These are phyloP conservation scores for Malaclemys terrapin DNA, from an alignment of 2,113 vertebrate species.

Conservation along the genomic window DNA sequence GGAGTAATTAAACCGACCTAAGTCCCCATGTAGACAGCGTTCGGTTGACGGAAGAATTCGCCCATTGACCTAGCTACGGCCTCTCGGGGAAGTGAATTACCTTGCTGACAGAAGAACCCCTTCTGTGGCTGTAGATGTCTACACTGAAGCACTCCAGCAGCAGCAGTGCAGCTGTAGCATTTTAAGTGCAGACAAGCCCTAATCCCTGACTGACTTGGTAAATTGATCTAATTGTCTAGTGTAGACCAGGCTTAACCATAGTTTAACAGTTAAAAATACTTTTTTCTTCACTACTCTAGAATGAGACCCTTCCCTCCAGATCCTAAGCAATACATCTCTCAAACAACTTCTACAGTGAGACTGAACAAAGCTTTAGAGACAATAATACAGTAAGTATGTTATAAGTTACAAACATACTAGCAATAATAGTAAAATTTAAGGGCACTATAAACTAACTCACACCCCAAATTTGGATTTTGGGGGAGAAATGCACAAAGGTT, in stretches of 20 bases:
- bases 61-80: accelerated
- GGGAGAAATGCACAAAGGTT: background rate
- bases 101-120: no score
- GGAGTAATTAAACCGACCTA: background rate
- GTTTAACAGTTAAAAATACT: background rate
- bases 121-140: background rate
- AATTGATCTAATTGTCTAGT: background rate
- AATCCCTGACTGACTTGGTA: background rate
- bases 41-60: background rate
- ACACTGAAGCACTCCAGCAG: background rate
- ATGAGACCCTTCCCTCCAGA: no score
- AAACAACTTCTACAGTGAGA: background rate
- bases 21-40: background rate
- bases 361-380: background rate
- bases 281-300: background rate
- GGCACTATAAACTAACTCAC: background rate
- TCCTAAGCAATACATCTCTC: background rate
- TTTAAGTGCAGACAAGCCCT: background rate
- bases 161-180: background rate
- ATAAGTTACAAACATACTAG: background rate
- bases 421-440: background rate
- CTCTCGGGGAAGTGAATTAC: background rate
- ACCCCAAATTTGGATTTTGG: background rate
- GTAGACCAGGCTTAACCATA: background rate
- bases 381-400: background rate